phyloP scores from a whole-genome alignment of 1,140 invertebrate genomes.

The Drosophila lowei region DNA sequence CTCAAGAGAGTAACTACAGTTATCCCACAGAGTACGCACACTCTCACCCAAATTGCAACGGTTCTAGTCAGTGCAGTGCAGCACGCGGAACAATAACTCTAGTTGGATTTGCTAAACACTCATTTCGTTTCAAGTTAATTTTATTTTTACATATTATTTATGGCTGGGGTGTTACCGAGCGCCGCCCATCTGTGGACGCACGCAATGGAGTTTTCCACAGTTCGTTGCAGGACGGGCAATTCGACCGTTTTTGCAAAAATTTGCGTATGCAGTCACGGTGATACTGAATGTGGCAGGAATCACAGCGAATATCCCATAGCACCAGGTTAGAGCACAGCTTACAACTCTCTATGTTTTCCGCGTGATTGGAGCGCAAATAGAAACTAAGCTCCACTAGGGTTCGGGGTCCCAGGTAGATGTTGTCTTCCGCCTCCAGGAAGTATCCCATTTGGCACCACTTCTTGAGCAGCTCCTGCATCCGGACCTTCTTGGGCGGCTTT shows the following conservation, averaged over 20 bases:
- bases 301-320: slow-evolving; percentile 62
- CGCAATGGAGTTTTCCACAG: slow-evolving; percentile 51
- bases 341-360: slow-evolving; percentile 53
- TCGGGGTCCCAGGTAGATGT: slow-evolving; percentile 58
- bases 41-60: not conserved
- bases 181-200: slow-evolving; percentile 8
- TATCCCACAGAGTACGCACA: not conserved
- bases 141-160: too few relatives aligned
- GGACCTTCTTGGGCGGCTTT: slow-evolving; percentile 42
- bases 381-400: slow-evolving; percentile 61
- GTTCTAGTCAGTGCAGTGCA: too few relatives aligned
- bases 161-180: too few relatives aligned
- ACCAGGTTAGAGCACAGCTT: slow-evolving; percentile 62
- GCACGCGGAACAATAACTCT: too few relatives aligned
- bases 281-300: slow-evolving; percentile 47
- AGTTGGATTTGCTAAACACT: too few relatives aligned
- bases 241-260: slow-evolving; percentile 58
- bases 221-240: slow-evolving; percentile 53
- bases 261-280: slow-evolving; percentile 63
- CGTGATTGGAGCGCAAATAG: slow-evolving; percentile 50
- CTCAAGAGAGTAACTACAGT: slow-evolving; percentile 20
- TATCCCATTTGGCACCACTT: slow-evolving; percentile 63
- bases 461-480: slow-evolving; percentile 52
- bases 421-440: slow-evolving; percentile 43
- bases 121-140: too few relatives aligned